Evolutionary conservation across 2,113 vertebrate genomes (phyloP).

Genomic region (Malurus alboscapulatus): DNA sequence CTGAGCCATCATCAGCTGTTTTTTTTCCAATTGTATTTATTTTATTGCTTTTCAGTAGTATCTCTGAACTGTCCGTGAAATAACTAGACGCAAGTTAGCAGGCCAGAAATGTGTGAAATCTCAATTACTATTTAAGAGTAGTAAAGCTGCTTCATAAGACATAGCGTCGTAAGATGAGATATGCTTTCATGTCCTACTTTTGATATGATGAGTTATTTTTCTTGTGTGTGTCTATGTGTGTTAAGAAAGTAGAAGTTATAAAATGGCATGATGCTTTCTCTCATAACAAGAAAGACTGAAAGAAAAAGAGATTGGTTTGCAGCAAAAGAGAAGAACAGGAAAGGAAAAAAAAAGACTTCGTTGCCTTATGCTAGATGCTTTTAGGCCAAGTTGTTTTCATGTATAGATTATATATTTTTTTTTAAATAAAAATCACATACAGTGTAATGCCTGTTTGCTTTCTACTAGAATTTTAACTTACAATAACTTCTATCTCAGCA

Average conservation of each 20-base stretch:
- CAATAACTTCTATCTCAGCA: background rate
- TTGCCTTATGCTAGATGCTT: background rate
- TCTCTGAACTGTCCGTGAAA: background rate
- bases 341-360: background rate
- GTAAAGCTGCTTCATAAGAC: background rate
- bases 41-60: background rate
- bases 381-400: background rate
- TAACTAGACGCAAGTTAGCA: background rate
- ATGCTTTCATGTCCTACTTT: background rate
- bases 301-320: background rate
- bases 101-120: background rate
- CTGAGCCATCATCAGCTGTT: background rate
- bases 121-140: background rate
- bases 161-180: background rate
- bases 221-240: background rate
- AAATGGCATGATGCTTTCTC: background rate
- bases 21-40: background rate
- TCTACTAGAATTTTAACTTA: background rate
- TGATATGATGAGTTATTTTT: background rate
- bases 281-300: background rate
- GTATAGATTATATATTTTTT: background rate
- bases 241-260: background rate
- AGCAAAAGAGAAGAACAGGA: background rate
- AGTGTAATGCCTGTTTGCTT: background rate
- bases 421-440: background rate